Percentiles rank a stretch among this genome's conserved stretches.
Evolutionary conservation across 30 jellyfish, hydroid and myxozoan genomes (phyloP).

Genomic region (Chrysaora quinquecirrha): DNA sequence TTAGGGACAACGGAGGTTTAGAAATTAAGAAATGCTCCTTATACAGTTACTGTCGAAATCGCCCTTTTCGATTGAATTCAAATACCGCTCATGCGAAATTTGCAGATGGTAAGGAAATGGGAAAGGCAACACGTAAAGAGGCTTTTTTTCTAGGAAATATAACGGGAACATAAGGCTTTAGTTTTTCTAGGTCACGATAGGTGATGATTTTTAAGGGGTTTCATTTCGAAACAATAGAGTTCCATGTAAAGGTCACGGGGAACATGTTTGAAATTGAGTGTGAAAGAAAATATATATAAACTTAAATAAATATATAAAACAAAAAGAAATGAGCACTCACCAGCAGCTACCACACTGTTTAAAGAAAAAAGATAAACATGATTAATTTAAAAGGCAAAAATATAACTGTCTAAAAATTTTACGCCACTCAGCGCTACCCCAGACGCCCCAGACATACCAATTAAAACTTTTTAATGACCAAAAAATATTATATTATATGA

Average conservation of each 20-base stretch:
- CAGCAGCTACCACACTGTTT: slow-evolving; percentile 87
- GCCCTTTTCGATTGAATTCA: no score
- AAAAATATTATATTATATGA: no score
- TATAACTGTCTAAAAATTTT: background rate
- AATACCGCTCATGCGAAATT: no score
- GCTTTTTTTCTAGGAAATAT: no score
- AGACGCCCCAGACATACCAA: background rate
- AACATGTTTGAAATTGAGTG: background rate
- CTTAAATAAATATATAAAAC: background rate
- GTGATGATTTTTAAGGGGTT: no score
- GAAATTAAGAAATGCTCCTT: no score
- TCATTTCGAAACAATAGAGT: background rate
- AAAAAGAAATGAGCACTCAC: slow-evolving; percentile 45
- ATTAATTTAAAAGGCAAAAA: background rate
- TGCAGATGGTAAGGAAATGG: no score
- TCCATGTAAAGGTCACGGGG: background rate
- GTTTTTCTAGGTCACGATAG: no score
- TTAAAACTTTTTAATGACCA: background rate
- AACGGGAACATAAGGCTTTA: no score
- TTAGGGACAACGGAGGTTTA: no score
- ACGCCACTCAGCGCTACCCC: background rate
- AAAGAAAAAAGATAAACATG: slow-evolving; percentile 4
- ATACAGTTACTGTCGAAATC: no score
- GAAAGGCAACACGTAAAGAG: no score
- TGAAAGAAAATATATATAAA: background rate